Evolutionary conservation across 1,140 invertebrate genomes (phyloP), one percentile per base, ranked within the genome.

Genomic region (Pentalonia nigronervosa): DNA sequence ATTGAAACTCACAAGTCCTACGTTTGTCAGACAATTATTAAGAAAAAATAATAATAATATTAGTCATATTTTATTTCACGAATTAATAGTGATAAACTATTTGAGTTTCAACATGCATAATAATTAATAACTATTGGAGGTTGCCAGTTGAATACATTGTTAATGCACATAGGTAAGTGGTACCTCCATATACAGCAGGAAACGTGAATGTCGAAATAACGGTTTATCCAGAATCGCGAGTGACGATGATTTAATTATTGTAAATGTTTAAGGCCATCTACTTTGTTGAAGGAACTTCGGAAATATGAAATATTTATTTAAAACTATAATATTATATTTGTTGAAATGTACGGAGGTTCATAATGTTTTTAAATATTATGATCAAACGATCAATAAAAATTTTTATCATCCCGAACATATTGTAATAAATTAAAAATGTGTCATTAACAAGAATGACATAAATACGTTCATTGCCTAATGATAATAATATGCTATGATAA

Each of bases 131-230:
- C 47, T 91, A 41, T 41, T 81, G 6, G 90, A 48, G 60, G 90
- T 60, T 67, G 6, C 11, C 36, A 76, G 30, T 76, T n/a, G 36
- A 41, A 84, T 41, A 41, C 0, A 84, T 41, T 41, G 30, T 45
- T 41, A 30, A 84, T 30, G 23, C 41, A 1, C 21, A 41, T 60
- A 14, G 4, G 20, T 53, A 53, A 53, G 25, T 14, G 21, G 53
- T 34, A 53, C 50, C 50, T 60, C 36, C n/a, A 34, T 30, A 25
- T 41, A 67, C 4, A 76, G 8, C 56, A 47, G 90, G 60, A 67
- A 91, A 17, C 30, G 60, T 45, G 25, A 91, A 91, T 91, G 45
- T 81, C 30, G 20, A 91, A 91, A 81, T 91, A 91, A 91, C 41
- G 45, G 60, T 76, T 91, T 81, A 36, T 47, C 41, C 30, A n/a